A percentile compares a stretch with the other conserved stretches of the same genome.
Evolutionary conservation across 2,888 invertebrate genomes (phyloP).

Genomic region (Tachina fera): DNA sequence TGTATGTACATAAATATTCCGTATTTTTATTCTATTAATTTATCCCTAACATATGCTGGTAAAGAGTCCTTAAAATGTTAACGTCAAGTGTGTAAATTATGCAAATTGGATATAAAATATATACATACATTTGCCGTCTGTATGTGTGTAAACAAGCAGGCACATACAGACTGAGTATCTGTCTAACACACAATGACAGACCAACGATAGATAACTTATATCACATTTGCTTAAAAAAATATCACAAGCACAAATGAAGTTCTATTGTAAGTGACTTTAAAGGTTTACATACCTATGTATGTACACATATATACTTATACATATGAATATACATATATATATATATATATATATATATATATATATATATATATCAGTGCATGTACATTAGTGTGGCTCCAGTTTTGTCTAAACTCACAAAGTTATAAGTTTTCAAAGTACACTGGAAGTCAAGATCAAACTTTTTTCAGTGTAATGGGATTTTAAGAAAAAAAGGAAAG

Average conservation of each 20-base stretch:
- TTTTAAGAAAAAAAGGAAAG: too few species aligned
- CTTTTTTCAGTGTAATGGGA: too few species aligned
- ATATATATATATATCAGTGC: background rate
- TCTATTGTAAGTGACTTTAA: constrained; percentile 16
- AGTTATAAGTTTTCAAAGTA: background rate
- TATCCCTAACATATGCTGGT: constrained; percentile 68
- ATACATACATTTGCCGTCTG: constrained; percentile 9
- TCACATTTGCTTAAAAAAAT: constrained; percentile 45
- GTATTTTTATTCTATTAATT: constrained; percentile 62
- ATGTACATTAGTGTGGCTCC: background rate
- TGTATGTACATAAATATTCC: constrained; percentile 21
- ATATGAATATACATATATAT: too few species aligned
- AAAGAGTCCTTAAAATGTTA: constrained; percentile 71
- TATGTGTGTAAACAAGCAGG: constrained; percentile 40
- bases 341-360: too few species aligned
- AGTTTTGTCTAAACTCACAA: background rate
- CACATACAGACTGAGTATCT: constrained; percentile 28
- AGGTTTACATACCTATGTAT: background rate
- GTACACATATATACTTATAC: too few species aligned
- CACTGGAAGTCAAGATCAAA: too few species aligned
- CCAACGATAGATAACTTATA: constrained; percentile 41
- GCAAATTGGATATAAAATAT: constrained; percentile 68
- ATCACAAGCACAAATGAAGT: constrained; percentile 41
- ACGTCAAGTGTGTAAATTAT: constrained; percentile 71
- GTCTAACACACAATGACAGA: background rate